Percentiles rank a stretch among this genome's conserved stretches.
These are phyloP conservation scores for Axis porcinus DNA, from an alignment of 2,113 vertebrate species.

Conservation along the genomic window DNA sequence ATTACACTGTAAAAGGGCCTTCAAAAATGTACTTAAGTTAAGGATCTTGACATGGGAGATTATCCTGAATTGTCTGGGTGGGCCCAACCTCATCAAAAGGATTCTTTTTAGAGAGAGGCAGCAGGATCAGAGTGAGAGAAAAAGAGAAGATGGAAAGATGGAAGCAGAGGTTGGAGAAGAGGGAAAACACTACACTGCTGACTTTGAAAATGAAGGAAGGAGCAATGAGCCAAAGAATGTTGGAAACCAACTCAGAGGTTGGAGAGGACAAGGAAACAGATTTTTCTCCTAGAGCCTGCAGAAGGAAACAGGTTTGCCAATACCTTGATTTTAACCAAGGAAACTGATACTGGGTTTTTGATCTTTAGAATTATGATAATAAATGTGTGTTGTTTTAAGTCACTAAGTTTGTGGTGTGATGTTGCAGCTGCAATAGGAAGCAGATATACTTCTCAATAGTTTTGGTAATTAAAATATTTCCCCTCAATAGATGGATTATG, in stretches of 20 bases:
- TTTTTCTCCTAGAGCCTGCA: neutral
- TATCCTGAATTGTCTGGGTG: neutral
- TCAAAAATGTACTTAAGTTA: neutral
- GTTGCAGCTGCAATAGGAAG: neutral
- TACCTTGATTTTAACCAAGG: neutral
- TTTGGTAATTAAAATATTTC: neutral
- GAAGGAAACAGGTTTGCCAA: neutral
- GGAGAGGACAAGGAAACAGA: neutral
- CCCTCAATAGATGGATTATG: neutral
- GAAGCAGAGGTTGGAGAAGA: neutral
- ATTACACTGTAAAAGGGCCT: neutral
- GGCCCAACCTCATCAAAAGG: neutral
- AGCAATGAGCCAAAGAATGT: neutral
- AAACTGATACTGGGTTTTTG: neutral
- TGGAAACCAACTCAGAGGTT: neutral
- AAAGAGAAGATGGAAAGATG: neutral
- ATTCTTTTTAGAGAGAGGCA: neutral
- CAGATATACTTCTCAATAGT: neutral
- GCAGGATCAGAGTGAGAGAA: neutral
- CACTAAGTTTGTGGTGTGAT: neutral
- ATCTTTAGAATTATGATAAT: neutral
- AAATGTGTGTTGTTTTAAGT: neutral
- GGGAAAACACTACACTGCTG: neutral
- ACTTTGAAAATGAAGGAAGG: neutral
- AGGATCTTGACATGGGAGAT: neutral